Base-by-base conservation (phyloP, 2,888 invertebrate genomes). In the Marasmarcha lunaedactyla region DNA sequence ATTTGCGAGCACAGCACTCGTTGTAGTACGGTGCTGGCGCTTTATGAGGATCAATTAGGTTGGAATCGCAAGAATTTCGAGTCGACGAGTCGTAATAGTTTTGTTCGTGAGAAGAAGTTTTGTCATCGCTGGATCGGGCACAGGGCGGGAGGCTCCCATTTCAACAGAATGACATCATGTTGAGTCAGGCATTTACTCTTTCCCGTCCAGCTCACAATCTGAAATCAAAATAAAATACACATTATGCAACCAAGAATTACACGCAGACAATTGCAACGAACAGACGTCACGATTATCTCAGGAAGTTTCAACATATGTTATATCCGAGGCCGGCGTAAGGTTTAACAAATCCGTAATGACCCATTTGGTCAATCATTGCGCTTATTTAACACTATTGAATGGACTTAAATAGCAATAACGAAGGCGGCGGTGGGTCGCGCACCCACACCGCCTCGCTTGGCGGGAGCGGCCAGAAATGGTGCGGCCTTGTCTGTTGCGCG, bases 111-210 rank as follows among this genome's bases (percentile, higher is more conserved):
- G 63, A 68, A 68, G 60, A 58, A 58, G 59, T 59, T 68, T 71
- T 74, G 79, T 79, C 79, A 78, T 74, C 74, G 74, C 79, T 73
- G 70, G 69, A 79, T 78, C 76, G 70, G 36, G n/a, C 35, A 35
- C 15, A 14, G 35, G 34, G n/a, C 14, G 5, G 46, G 36, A 15
- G 36, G 14, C 13, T 35, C 35, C 35, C 15, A 4, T 2, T 2
- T 30, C 52, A 60, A 56, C 63, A 69, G 74, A 76, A 72, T 79
- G 79, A 79, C 76, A 76, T 81, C 78, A 79, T 72, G 71, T 66
- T 77, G 78, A 78, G 57, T 77, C 77, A 76, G 44, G 45, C 40
- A 42, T 44, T 51, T 55, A 54, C 50, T 56, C 51, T 57, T 59
- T 57, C 56, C 62, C 58, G 30, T 47, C 40, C 49, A 49, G 37